A percentile compares a stretch with the other conserved stretches of the same genome.
These are phyloP conservation scores for Styela clava DNA, from an alignment of 23 tunicate species.

Conservation along the genomic window DNA sequence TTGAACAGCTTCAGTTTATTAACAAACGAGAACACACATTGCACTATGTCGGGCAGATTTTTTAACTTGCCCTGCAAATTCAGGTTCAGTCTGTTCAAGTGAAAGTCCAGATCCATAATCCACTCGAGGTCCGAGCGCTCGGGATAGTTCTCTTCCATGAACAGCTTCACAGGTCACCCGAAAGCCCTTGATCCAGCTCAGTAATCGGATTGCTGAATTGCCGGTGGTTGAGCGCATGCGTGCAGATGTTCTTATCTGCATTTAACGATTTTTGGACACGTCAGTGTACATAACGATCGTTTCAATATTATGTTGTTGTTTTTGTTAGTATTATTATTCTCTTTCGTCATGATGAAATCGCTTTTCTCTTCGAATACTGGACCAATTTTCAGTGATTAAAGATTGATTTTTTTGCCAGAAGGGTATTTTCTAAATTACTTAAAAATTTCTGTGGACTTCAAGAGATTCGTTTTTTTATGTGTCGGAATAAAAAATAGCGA, in stretches of 20 bases:
- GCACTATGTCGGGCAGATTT: conserved; percentile 50
- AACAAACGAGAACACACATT: conserved; percentile 42
- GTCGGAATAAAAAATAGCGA: too few species aligned
- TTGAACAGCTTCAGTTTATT: conserved; percentile 53
- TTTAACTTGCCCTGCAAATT: conserved; percentile 53
- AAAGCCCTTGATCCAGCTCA: conserved; percentile 42
- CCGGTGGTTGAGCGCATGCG: conserved; percentile 53
- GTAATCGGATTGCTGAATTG: conserved; percentile 38
- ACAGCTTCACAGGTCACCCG: conserved; percentile 49
- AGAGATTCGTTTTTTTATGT: too few species aligned
- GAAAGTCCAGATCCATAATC: conserved; percentile 41
- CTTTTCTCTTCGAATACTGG: too few species aligned
- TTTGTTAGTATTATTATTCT: too few species aligned
- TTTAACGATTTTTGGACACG: too few species aligned
- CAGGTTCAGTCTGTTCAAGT: conserved; percentile 51
- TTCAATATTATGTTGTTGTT: too few species aligned
- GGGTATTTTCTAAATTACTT: too few species aligned
- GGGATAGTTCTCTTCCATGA: conserved; percentile 41
- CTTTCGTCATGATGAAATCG: too few species aligned
- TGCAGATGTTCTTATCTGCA: conserved; percentile 29
- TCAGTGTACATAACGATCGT: too few species aligned
- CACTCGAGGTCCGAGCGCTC: conserved; percentile 58
- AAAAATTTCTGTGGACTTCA: too few species aligned
- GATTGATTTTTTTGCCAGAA: too few species aligned
- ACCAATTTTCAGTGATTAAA: too few species aligned